These are phyloP conservation scores for Drosophila nannoptera DNA, from an alignment of 1,140 invertebrate species.

Conservation along the genomic window DNA sequence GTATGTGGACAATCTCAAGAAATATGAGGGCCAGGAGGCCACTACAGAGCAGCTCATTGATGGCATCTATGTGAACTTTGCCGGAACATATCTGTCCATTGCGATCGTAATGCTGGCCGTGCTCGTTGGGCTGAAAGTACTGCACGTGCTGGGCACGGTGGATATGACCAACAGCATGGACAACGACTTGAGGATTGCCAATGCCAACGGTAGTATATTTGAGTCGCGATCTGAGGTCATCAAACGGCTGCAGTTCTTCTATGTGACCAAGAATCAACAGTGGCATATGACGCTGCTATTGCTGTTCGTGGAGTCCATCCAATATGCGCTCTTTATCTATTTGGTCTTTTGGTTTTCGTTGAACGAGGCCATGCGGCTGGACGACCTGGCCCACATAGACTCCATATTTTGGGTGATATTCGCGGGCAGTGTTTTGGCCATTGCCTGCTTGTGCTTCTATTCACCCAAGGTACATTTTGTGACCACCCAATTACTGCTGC, in stretches of 20 bases:
- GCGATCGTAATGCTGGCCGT: conserved; percentile 54
- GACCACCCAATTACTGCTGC: conserved; percentile 44
- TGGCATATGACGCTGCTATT: conserved; percentile 69
- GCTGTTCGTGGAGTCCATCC: conserved; percentile 68
- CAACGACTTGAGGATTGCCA: conserved; percentile 71
- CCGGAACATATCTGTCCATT: conserved; percentile 64
- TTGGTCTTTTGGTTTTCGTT: conserved; percentile 71
- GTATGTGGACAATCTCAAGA: conserved; percentile 54
- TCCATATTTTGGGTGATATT: conserved; percentile 72
- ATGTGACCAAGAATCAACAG: conserved; percentile 73
- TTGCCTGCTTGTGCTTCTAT: conserved; percentile 49
- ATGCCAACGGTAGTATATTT: conserved; percentile 70
- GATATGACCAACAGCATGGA: conserved; percentile 69
- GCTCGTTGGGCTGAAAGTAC: conserved; percentile 65
- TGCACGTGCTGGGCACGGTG: conserved; percentile 63
- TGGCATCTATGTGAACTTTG: conserved; percentile 71
- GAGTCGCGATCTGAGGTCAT: conserved; percentile 64
- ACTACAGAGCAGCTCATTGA: conserved; percentile 54
- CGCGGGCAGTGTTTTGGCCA: conserved; percentile 51
- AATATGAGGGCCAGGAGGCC: conserved; percentile 37
- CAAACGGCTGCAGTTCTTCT: conserved; percentile 72
- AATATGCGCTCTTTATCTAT: conserved; percentile 71
- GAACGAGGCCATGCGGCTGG: conserved; percentile 56
- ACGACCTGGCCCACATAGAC: conserved; percentile 51
- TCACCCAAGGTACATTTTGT: conserved; percentile 72